Evolutionary conservation across 2,797 vertebrate species (phyloP), one percentile per base, ranked within the genome.

Genomic region (Sebastes glaucus): DNA sequence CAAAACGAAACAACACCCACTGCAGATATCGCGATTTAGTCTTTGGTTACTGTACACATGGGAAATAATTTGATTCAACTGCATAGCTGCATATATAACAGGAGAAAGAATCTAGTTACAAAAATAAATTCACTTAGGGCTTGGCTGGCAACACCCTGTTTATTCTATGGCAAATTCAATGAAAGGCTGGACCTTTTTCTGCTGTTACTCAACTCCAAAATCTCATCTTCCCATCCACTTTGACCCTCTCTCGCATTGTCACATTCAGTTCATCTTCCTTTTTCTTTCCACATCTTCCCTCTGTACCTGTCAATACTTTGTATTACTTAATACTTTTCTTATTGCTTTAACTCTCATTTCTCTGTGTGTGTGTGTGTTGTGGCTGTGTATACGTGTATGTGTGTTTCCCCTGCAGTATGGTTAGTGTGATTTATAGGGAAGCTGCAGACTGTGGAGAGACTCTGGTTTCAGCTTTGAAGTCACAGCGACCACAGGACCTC

Each of bases 401-500:
- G 78, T 74, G 55, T 82, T 84, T 75, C 59, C 73, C 71, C 7
- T 33, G 63, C 86, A 60, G 87, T 61, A 89, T 89, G 92, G 92
- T 97, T 96, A 95, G 89, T 95, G 95, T 96, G 96, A 97, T 96
- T 96, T 96, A 95, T 93, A 96, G 90, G 49, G 1, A 93, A 94
- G 92, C 94, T 92, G 84, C 92, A 94, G 89, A 93, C 87, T 88
- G 80, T 64, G 83, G 78, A 90, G 94, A 94, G 95, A 95, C 91
- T 95, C 94, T 88, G 87, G 92, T 96, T 97, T 92, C 88, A 89
- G 87, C 96, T 97, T 97, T 97, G 96, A 97, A 96, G 95, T 96
- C 83, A 63, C 76, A 91, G 87, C 75, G 80, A 95, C 94, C 93
- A 93, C 91, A 93, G 91, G 93, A 92, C 93, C 64, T 82, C 80